Conservation (phyloP, 2,888 invertebrate genomes). For the Oegoconia quadripuncta region DNA sequence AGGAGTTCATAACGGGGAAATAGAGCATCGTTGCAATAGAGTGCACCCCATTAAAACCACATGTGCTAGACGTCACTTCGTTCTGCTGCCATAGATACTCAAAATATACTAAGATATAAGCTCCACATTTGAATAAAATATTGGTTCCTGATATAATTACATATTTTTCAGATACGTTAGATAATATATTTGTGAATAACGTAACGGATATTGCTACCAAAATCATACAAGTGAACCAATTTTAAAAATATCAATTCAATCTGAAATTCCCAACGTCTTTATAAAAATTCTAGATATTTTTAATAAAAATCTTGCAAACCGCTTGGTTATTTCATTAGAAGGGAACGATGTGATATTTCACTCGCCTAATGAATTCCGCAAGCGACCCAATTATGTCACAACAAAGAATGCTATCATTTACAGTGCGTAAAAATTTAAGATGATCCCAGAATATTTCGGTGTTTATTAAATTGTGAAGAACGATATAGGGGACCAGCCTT, state of each 20-base stretch:
- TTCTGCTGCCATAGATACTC: constrained; percentile 38
- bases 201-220: background rate
- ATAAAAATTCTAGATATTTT: constrained; percentile 29
- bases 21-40: constrained; percentile 58
- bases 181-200: background rate
- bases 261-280: background rate
- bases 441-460: constrained; percentile 2
- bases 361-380: constrained; percentile 46
- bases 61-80: constrained; percentile 59
- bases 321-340: constrained; percentile 43
- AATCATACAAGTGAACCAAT: no score
- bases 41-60: constrained; percentile 73
- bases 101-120: no score
- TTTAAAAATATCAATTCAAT: background rate
- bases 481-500: no score
- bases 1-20: constrained; percentile 44
- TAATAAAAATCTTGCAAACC: constrained; percentile 39
- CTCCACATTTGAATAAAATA: no score
- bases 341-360: constrained; percentile 50
- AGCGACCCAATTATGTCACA: constrained; percentile 50
- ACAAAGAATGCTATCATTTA: constrained; percentile 36
- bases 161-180: background rate
- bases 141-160: no score
- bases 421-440: constrained; percentile 20
- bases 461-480: no score